Conservation (phyloP, 2,888 invertebrate species). For the Andrena bucephala region DNA sequence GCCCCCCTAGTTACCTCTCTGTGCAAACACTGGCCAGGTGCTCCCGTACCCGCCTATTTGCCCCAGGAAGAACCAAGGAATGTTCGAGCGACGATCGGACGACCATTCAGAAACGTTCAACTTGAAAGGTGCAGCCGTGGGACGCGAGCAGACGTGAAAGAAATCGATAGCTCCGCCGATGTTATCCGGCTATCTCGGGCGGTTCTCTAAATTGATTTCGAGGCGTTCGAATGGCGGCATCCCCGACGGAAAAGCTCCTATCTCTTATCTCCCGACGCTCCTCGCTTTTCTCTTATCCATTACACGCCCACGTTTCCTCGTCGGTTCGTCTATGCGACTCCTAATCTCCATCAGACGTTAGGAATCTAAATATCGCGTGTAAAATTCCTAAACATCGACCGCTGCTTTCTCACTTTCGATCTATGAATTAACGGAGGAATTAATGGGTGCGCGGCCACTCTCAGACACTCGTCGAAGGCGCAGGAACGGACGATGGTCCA, state of each 20-base stretch:
- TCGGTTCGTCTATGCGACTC: conserved; percentile 46
- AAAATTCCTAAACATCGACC: neutral
- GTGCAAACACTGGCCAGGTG: neutral
- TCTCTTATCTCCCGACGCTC: conserved; percentile 79
- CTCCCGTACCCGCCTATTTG: neutral
- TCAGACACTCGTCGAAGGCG: conserved; percentile 9
- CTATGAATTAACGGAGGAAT: conserved; percentile 80
- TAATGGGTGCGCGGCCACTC: conserved; percentile 67
- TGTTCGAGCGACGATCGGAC: neutral
- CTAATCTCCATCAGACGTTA: neutral
- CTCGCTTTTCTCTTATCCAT: conserved; percentile 73
- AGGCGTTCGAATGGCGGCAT: conserved; percentile 69
- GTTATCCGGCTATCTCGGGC: conserved; percentile 78
- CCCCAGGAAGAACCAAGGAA: neutral
- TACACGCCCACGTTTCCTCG: conserved; percentile 65
- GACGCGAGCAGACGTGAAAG: conserved; percentile 25
- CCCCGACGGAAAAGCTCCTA: conserved; percentile 44
- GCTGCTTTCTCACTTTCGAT: conserved; percentile 71
- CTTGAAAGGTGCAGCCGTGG: conserved; percentile 13
- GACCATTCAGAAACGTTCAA: conserved; percentile 38
- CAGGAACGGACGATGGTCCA: conserved; percentile 25
- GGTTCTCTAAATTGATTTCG: conserved; percentile 83
- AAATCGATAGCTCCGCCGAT: conserved; percentile 66
- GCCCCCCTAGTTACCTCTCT: neutral
- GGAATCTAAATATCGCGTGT: neutral